These are phyloP conservation scores for Sapajus apella DNA, from an alignment of 2,113 vertebrate species.

Conservation along the genomic window DNA sequence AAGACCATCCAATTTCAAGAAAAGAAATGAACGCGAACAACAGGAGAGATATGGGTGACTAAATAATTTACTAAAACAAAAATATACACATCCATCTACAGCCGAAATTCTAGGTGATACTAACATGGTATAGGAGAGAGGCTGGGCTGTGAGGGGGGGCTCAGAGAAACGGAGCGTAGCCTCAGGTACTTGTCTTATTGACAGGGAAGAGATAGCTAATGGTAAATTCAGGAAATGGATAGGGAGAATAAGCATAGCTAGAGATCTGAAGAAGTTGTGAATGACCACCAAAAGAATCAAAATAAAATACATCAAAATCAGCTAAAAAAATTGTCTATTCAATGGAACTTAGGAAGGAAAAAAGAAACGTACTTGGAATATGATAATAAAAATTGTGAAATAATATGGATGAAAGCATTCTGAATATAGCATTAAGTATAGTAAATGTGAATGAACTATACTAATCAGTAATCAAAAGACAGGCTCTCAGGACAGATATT, in stretches of 20 bases:
- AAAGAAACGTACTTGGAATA: background rate
- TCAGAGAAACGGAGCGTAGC: background rate
- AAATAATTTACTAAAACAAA: background rate
- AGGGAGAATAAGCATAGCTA: background rate
- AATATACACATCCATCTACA: background rate
- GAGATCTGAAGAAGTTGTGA: background rate
- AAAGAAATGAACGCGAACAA: background rate
- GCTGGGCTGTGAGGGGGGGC: background rate
- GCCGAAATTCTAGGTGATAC: background rate
- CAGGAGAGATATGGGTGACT: no score
- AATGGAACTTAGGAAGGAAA: background rate
- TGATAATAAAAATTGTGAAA: background rate
- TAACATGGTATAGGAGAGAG: background rate
- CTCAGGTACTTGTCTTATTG: background rate
- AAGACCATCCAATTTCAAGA: background rate
- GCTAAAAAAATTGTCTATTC: background rate
- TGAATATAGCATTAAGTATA: background rate
- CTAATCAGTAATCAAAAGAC: background rate
- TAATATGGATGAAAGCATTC: background rate
- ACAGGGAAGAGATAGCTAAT: background rate
- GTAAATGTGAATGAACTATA: background rate
- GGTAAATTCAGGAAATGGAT: background rate
- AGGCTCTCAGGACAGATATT: background rate
- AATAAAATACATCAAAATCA: background rate
- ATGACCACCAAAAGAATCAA: background rate